A percentile compares a stretch with the other conserved stretches of the same genome.
Conservation (phyloP, 2,797 vertebrate genomes). For the Buphagus erythrorhynchus region DNA sequence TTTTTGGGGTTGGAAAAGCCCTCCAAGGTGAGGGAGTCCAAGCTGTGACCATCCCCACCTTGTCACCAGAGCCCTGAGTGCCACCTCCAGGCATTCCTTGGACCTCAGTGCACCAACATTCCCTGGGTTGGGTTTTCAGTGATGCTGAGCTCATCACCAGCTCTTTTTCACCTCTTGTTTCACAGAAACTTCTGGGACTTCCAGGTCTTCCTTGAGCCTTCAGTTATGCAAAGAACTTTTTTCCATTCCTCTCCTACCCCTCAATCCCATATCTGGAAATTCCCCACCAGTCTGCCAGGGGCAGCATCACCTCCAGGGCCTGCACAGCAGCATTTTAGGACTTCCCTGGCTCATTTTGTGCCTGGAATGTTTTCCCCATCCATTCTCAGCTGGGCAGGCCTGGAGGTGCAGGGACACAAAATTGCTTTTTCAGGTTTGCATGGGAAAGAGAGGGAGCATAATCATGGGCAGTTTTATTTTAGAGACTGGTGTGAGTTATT, state of each 20-base stretch:
- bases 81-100: fast-evolving
- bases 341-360: not conserved
- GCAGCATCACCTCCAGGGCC: fast-evolving
- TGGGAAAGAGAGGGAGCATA: not conserved
- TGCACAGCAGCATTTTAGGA: not conserved
- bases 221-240: fast-evolving
- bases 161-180: not conserved
- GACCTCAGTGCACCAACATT: fast-evolving
- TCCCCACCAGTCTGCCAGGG: not conserved
- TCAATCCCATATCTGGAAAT: not conserved
- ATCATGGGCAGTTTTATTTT: not conserved
- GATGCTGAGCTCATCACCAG: not conserved
- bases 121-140: fast-evolving
- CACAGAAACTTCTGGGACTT: not conserved
- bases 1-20: not conserved
- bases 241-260: not conserved
- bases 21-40: not conserved
- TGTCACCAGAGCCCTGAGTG: not conserved
- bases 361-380: not conserved
- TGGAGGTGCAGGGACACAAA: not conserved
- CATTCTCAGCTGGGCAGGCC: not conserved
- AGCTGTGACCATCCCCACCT: not conserved
- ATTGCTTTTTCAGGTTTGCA: not conserved
- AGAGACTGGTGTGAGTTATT: not conserved
- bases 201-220: not conserved